A percentile compares a stretch with the other conserved stretches of the same genome.
Evolutionary conservation across 2,888 invertebrate species (phyloP).

Genomic region (Lycocerus yunnanus): DNA sequence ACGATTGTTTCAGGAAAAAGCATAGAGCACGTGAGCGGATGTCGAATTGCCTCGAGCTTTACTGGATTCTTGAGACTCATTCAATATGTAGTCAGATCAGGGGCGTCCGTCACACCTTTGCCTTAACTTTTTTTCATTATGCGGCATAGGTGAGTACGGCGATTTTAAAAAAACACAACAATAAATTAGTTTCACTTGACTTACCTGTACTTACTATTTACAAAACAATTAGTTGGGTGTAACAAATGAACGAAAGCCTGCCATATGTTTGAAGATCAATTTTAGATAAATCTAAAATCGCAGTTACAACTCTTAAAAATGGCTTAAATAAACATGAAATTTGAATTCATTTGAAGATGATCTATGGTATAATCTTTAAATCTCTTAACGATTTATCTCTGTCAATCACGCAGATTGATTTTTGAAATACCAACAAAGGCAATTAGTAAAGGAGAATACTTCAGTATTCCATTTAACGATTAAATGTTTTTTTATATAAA

Average conservation of each 20-base stretch:
- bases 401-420: conserved; percentile 2
- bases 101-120: conserved; percentile 19
- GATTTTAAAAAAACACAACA: neutral
- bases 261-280: neutral
- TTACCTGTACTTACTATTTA: neutral
- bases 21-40: conserved; percentile 49
- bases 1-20: conserved; percentile 36
- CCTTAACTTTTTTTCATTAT: conserved; percentile 13
- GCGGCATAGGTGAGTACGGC: neutral
- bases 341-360: neutral
- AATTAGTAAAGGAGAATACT: neutral
- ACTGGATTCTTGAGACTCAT: conserved; percentile 7
- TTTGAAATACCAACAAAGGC: neutral
- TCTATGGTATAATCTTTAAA: conserved; percentile 7
- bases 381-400: conserved; percentile 9
- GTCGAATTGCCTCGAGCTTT: conserved; percentile 34
- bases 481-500: neutral
- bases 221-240: neutral
- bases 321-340: neutral
- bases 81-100: conserved; percentile 12
- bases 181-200: neutral
- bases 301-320: neutral
- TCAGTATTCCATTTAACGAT: neutral
- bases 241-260: neutral
- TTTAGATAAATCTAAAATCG: neutral